A percentile compares a stretch with the other conserved stretches of the same genome.
Evolutionary conservation across 2,888 invertebrate genomes (phyloP).

Genomic region (Conistra vaccinii): DNA sequence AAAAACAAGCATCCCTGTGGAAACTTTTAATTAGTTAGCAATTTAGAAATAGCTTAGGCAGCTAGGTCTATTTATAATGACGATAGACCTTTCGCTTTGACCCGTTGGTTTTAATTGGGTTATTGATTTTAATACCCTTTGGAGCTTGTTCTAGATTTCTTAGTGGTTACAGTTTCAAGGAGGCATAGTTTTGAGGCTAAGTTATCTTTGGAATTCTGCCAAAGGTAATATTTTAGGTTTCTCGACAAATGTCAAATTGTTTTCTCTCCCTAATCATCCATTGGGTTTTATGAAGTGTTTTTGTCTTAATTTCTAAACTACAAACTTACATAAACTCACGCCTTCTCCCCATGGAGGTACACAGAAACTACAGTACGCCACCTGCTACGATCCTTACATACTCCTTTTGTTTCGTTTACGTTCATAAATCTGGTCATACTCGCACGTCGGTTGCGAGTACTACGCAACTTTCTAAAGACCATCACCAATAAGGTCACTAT

Average conservation of each 20-base stretch:
- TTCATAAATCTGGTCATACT: too few species aligned
- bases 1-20: slow-evolving; percentile 52
- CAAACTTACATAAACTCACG: too few species aligned
- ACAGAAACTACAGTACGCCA: too few species aligned
- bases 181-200: not conserved
- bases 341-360: too few species aligned
- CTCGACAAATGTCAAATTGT: not conserved
- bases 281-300: too few species aligned
- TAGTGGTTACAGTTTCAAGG: not conserved
- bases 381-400: too few species aligned
- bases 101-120: slow-evolving; percentile 41
- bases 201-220: slow-evolving; percentile 27
- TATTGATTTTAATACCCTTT: slow-evolving; percentile 45
- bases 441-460: too few species aligned
- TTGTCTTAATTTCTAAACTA: too few species aligned
- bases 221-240: not conserved
- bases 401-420: too few species aligned
- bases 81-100: slow-evolving; percentile 6
- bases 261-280: not conserved
- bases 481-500: too few species aligned
- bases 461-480: too few species aligned
- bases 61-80: slow-evolving; percentile 12
- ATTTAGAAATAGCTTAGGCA: slow-evolving; percentile 21
- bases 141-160: slow-evolving; percentile 5
- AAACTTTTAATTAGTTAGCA: slow-evolving; percentile 64